Evolutionary conservation across 2,113 vertebrate genomes (phyloP).

Genomic region (Saccopteryx leptura): DNA sequence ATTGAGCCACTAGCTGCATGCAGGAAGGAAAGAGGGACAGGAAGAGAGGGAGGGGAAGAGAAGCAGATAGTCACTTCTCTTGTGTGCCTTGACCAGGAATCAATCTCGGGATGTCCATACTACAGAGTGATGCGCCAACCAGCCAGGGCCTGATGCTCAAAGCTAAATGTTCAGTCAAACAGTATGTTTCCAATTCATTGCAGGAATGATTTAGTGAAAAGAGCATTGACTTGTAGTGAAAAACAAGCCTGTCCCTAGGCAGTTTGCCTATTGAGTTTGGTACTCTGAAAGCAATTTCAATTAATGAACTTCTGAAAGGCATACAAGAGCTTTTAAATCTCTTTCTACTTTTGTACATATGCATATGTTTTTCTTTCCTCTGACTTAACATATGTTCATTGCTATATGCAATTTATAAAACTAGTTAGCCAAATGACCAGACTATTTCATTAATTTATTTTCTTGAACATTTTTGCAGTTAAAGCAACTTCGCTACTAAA

Average conservation of each 20-base stretch:
- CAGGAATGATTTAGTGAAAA: background rate
- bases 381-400: background rate
- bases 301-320: background rate
- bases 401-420: background rate
- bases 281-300: background rate
- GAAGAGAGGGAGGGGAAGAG: too few species aligned
- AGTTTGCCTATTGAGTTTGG: slow-evolving; percentile 76
- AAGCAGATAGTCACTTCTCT: too few species aligned
- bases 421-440: background rate
- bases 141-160: background rate
- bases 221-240: background rate
- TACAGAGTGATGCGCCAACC: too few species aligned
- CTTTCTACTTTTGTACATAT: background rate
- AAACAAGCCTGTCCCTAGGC: slow-evolving; percentile 86
- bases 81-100: too few species aligned
- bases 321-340: background rate
- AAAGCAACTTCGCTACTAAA: background rate
- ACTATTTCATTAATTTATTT: background rate
- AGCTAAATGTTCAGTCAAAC: background rate
- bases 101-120: too few species aligned
- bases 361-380: background rate
- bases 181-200: background rate
- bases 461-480: background rate
- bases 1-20: too few species aligned
- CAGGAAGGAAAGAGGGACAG: too few species aligned